Conservation (phyloP, 2,888 invertebrate species). For the Arctia plantaginis region DNA sequence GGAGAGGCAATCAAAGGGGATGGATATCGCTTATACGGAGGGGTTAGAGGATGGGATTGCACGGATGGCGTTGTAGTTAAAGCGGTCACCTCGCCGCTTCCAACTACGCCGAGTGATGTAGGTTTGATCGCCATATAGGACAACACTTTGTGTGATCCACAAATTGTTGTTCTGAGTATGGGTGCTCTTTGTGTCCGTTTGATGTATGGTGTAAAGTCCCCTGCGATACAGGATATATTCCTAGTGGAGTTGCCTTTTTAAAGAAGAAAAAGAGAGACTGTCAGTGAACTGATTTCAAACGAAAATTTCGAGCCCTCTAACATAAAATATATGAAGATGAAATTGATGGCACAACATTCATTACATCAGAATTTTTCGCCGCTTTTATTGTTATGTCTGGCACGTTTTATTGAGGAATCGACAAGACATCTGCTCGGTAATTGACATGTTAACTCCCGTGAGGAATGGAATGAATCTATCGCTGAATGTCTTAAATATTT, state of each 20-base stretch:
- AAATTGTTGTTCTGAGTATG: too few species aligned
- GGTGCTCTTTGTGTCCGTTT: too few species aligned
- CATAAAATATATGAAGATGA: background rate
- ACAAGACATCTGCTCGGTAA: conserved; percentile 13
- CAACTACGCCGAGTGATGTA: too few species aligned
- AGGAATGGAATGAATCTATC: conserved; percentile 3
- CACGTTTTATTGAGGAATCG: conserved; percentile 11
- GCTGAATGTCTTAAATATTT: background rate
- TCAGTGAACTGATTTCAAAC: background rate
- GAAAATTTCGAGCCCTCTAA: background rate
- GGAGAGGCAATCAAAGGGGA: too few species aligned
- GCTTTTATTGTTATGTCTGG: conserved; percentile 3
- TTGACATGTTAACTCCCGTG: conserved; percentile 9
- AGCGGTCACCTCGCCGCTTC: too few species aligned
- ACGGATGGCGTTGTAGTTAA: too few species aligned
- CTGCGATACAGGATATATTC: too few species aligned
- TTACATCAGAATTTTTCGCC: background rate
- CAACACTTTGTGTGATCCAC: too few species aligned
- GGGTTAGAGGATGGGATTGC: background rate
- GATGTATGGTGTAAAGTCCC: too few species aligned
- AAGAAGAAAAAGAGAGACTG: too few species aligned
- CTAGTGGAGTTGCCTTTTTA: too few species aligned
- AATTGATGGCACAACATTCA: conserved; percentile 7
- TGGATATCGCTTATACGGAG: background rate
- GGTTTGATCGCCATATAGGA: too few species aligned